A percentile compares a stretch with the other conserved stretches of the same genome.
These are phyloP conservation scores for Mactra quadrangularis DNA, from an alignment of 1,140 invertebrate genomes.

Conservation along the genomic window DNA sequence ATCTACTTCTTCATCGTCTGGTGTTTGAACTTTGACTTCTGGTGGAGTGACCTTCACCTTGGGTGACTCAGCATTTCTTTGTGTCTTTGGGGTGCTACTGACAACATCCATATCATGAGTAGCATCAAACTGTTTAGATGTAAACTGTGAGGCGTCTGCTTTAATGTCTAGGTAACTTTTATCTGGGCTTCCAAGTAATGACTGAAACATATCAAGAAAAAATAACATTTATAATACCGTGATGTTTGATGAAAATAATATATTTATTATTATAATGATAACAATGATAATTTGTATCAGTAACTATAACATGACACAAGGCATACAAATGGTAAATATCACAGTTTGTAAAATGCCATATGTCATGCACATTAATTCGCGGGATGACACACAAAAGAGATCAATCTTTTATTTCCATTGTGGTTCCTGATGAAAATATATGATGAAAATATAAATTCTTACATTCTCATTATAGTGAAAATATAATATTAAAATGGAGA, in stretches of 20 bases:
- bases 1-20: conserved; percentile 38
- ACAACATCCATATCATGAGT: conserved; percentile 7
- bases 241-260: not conserved
- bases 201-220: conserved; percentile 13
- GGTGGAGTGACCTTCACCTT: conserved; percentile 46
- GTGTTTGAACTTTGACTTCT: conserved; percentile 44
- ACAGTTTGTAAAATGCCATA: too few species aligned
- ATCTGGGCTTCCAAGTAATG: conserved; percentile 34
- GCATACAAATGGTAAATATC: too few species aligned
- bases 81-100: conserved; percentile 41
- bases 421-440: too few species aligned
- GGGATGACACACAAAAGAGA: too few species aligned
- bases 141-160: not conserved
- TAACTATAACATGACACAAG: too few species aligned
- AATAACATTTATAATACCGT: not conserved
- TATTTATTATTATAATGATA: too few species aligned
- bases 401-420: too few species aligned
- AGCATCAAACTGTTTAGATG: conserved; percentile 3
- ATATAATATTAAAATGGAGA: too few species aligned
- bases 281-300: too few species aligned
- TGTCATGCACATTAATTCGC: too few species aligned
- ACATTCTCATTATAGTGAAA: too few species aligned
- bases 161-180: conserved; percentile 14
- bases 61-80: conserved; percentile 8
- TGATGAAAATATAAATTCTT: too few species aligned